phyloP scores from a whole-genome alignment of 1,140 invertebrate species.

The Patella vulgata region DNA sequence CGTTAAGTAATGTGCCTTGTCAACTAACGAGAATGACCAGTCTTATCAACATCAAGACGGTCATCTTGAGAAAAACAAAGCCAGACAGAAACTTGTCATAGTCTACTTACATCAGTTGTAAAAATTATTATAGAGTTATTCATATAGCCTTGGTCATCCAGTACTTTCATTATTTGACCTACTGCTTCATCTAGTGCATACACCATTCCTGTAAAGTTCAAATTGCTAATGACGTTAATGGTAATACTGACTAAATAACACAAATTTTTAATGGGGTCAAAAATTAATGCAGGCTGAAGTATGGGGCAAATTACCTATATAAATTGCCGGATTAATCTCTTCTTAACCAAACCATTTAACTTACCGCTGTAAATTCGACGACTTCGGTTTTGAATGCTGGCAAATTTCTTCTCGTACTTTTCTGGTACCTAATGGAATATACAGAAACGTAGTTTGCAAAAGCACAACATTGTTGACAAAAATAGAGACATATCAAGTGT shows the following conservation, averaged over 20 bases:
- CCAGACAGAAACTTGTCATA: no score
- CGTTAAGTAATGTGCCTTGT: no score
- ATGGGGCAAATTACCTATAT: neutral
- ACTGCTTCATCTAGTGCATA: constrained; percentile 52
- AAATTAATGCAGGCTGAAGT: neutral
- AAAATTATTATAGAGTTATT: constrained; percentile 60
- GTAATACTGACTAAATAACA: neutral
- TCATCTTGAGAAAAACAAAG: no score
- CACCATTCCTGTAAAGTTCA: constrained; percentile 43
- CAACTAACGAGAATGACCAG: no score
- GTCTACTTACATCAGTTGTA: constrained; percentile 55
- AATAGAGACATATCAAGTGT: no score
- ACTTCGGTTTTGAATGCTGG: constrained; percentile 28
- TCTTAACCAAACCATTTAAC: no score
- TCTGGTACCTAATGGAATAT: constrained; percentile 60
- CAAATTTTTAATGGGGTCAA: neutral
- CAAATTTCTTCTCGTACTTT: constrained; percentile 57
- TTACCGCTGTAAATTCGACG: constrained; percentile 37
- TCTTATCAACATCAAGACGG: no score
- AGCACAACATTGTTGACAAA: no score
- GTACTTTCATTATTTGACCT: constrained; percentile 37
- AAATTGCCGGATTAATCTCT: no score
- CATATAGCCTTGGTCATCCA: constrained; percentile 59
- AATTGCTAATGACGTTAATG: no score
- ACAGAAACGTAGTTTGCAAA: no score